Base-by-base conservation (phyloP, 1,140 invertebrate species). In the Papilio aristodemus region DNA sequence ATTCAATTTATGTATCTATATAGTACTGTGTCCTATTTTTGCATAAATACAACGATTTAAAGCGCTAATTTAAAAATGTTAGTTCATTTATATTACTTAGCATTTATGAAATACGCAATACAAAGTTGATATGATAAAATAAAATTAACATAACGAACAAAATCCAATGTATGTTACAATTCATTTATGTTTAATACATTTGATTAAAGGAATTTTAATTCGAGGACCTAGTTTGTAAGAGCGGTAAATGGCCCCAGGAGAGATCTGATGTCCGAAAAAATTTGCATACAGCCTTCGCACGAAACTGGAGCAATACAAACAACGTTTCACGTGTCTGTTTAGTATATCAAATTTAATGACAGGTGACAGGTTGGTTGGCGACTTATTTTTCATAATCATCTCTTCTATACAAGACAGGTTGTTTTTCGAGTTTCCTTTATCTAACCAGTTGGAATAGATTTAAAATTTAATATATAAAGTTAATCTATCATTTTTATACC, bases 121-220 rank as follows among this genome's bases (percentile, higher is more conserved):
- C 22, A 9, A 54, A 54, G 17, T 54, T 54, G 17, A 54, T 54
- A 10, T 10, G 9, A 25, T 54, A 54, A 54, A 54, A 46, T n/a
- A n/a, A 54, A 54, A 17, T 54, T 22, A 54, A 17, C 22, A 22
- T 22, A 54, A 22, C 46, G 19, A 22, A 7, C 19, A 50, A 50
- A 50, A 22, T 17, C 19, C 19, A 19, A 19, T 50, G 69, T 74
- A 72, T 60, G 79, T 86, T 84, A 67, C 77, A 71, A 87, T 85
- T 85, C 81, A 85, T 86, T 83, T 86, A 89, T 85, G 80, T 80
- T 81, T 81, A 83, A 68, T 77, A 69, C 58, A 71, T 71, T 78
- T 76, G 77, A 81, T 81, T 81, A 79, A 78, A 73, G 22, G 67
- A 69, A 62, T 60, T 63, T 69, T 77, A 76, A 76, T 72, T 73